Evolutionary conservation across 2,797 vertebrate species (phyloP).

Genomic region (Halcyon smyrnensis): DNA sequence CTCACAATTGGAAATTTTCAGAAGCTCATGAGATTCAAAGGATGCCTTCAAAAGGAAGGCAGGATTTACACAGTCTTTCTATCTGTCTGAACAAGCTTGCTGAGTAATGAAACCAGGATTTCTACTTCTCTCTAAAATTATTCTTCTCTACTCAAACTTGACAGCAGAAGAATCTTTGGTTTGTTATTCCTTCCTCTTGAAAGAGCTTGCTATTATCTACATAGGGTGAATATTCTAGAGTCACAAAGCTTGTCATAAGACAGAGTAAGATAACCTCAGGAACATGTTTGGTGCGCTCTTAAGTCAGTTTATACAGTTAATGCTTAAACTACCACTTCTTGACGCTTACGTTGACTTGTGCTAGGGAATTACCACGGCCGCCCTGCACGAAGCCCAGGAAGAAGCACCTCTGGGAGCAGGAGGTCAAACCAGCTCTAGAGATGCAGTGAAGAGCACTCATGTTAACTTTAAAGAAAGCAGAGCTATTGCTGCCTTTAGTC

Average conservation of each 20-base stretch:
- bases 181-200: background rate
- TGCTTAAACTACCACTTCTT: background rate
- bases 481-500: background rate
- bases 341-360: background rate
- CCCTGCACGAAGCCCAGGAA: background rate
- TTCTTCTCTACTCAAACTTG: background rate
- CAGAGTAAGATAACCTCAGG: background rate
- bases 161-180: background rate
- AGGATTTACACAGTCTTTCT: background rate
- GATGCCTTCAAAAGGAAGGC: background rate
- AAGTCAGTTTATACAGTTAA: background rate
- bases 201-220: background rate
- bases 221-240: background rate
- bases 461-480: background rate
- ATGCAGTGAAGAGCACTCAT: background rate
- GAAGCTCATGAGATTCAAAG: constrained; percentile 1
- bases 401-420: background rate
- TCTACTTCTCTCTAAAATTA: background rate
- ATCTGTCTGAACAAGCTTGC: background rate
- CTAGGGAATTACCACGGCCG: fast-evolving
- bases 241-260: background rate
- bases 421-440: background rate
- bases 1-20: background rate
- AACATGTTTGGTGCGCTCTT: background rate
- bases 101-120: constrained; percentile 9